Percentiles rank a stretch among this genome's conserved stretches.
Evolutionary conservation across 2,888 invertebrate genomes (phyloP).

Genomic region (Gandaritis pyraliata): DNA sequence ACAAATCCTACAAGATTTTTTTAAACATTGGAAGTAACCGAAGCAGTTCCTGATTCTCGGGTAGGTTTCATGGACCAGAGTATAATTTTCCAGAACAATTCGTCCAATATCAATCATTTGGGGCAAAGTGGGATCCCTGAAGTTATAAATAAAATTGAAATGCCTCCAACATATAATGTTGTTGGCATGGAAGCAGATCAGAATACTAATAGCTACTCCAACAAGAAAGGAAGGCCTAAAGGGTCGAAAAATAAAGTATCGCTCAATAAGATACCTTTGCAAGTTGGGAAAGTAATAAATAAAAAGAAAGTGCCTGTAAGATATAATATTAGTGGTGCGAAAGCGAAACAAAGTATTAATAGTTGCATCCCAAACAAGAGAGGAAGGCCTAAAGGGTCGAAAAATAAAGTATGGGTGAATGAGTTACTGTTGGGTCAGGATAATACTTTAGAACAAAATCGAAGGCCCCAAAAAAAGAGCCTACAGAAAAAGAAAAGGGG

Average conservation of each 20-base stretch:
- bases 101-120: slow-evolving; percentile 4
- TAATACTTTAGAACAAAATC: not conserved
- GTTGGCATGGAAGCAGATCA: not conserved
- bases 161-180: not conserved
- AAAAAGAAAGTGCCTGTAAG: not conserved
- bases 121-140: not conserved
- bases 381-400: slow-evolving; percentile 7
- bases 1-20: no score
- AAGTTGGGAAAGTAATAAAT: slow-evolving; percentile 5
- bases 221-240: slow-evolving; percentile 8
- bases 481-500: not conserved
- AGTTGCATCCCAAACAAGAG: not conserved
- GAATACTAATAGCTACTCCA: not conserved
- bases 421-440: no score
- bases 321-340: not conserved
- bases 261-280: not conserved
- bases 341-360: not conserved
- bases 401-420: no score
- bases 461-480: not conserved
- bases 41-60: not conserved
- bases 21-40: no score
- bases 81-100: slow-evolving; percentile 19
- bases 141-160: slow-evolving; percentile 4
- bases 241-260: not conserved
- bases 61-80: slow-evolving; percentile 16